Evolutionary conservation across 2,888 invertebrate species (phyloP), one percentile per base, ranked within the genome.

Genomic region (Megaustenia siamemsis): DNA sequence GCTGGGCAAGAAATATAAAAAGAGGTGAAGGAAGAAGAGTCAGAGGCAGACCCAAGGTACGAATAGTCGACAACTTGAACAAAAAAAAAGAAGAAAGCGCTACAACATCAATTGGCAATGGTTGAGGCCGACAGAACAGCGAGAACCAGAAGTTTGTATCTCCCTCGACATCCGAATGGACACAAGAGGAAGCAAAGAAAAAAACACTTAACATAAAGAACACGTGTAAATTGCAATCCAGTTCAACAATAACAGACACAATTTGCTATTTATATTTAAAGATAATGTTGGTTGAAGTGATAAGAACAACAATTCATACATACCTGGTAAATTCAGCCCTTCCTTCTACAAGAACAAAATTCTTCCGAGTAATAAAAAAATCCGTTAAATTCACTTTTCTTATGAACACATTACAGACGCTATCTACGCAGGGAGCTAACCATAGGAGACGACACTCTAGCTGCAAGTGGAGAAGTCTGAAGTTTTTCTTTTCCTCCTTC

Each of bases 401-500:
- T n/a, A 32, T 1, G 49, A 73, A 32, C 43, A 45, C 73, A 32
- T 73, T 49, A 32, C 49, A 43, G 1, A 73, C 32, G 28, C 24
- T 49, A 73, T 73, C 45, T 73, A 35, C 73, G 49, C 45, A 73
- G 32, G 2, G 35, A 73, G 73, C 18, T 1, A 73, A 32, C 15
- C 38, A 35, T 15, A 43, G 12, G 8, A 28, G 43, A 32, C 63
- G 45, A 75, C 40, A 73, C 28, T 43, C 56, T 15, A 75, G 73
- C 53, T 56, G 56, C 28, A 82, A 28, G 12, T 18, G 28, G 40
- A 81, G 53, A 81, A 35, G 40, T 6, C 53, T n/a, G n/a, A n/a
- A n/a, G n/a, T 53, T n/a, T 45, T 49, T 32, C 38, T 40, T 73
- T 28, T 15, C 3, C 18, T 49, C n/a, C 45, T 69, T 28, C 45